Evolutionary conservation across 2,113 vertebrate species (phyloP).

Genomic region (Sminthopsis crassicaudata): DNA sequence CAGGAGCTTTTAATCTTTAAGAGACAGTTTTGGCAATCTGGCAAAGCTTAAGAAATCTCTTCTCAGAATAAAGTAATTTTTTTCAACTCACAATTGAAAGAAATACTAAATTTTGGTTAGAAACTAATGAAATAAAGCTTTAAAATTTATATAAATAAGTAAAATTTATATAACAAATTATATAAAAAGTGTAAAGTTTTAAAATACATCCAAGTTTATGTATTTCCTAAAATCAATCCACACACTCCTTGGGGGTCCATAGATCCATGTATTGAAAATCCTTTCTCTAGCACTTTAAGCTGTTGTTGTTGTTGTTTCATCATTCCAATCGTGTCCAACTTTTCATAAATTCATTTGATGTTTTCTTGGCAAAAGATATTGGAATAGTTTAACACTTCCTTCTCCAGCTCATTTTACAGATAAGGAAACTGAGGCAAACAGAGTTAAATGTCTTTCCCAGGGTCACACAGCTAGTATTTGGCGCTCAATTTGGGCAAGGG

Average conservation of each 20-base stretch:
- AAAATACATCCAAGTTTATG: neutral
- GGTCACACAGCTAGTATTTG: neutral
- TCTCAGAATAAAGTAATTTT: neutral
- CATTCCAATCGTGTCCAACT: neutral
- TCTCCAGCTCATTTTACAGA: neutral
- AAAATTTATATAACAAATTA: too few species aligned
- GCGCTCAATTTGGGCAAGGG: too few species aligned
- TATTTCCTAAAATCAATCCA: neutral
- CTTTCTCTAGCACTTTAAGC: neutral
- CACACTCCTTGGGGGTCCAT: neutral
- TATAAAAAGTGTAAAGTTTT: too few species aligned
- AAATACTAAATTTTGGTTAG: neutral
- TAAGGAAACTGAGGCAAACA: neutral
- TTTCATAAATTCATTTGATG: neutral
- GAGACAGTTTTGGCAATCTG: neutral
- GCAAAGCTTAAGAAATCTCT: neutral
- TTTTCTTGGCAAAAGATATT: neutral
- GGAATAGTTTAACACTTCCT: neutral
- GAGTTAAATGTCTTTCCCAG: neutral
- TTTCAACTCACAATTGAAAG: neutral
- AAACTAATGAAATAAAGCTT: neutral
- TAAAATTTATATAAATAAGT: too few species aligned
- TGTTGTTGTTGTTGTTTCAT: neutral
- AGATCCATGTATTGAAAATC: neutral
- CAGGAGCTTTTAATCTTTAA: neutral